A percentile compares a stretch with the other conserved stretches of the same genome.
phyloP scores from a whole-genome alignment of 1,140 invertebrate genomes.

The Drosophila busckii region DNA sequence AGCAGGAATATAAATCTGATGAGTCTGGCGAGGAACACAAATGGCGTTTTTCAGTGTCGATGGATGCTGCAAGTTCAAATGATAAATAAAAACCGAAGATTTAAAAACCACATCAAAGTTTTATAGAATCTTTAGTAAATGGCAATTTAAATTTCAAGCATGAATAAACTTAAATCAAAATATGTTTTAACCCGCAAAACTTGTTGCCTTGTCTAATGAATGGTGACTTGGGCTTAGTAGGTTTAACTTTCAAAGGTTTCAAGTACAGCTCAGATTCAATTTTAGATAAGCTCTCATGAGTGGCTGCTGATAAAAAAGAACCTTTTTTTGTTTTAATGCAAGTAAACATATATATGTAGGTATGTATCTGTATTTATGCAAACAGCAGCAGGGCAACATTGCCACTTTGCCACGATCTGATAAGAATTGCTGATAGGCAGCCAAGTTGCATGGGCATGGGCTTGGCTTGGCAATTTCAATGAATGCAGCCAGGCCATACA shows the following conservation, averaged over 20 bases:
- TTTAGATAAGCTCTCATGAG: slow-evolving; percentile 59
- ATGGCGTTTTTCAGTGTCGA: no score
- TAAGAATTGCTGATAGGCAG: slow-evolving; percentile 51
- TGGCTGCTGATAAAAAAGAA: slow-evolving; percentile 55
- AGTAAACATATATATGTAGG: slow-evolving; percentile 1
- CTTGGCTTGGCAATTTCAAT: slow-evolving; percentile 20
- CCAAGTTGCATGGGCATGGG: slow-evolving; percentile 1
- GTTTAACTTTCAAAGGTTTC: slow-evolving; percentile 37
- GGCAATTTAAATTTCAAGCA: no score
- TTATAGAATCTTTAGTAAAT: no score
- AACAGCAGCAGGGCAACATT: slow-evolving; percentile 36
- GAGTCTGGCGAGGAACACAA: no score
- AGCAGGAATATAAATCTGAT: no score
- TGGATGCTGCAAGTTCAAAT: no score
- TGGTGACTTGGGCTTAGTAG: neutral
- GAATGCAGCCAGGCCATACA: slow-evolving; percentile 11
- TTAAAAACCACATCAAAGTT: no score
- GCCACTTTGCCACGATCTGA: slow-evolving; percentile 37
- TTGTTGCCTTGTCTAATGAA: no score
- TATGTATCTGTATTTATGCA: slow-evolving; percentile 3
- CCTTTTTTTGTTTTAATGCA: slow-evolving; percentile 46
- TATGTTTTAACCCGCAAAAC: no score
- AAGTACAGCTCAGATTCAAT: slow-evolving; percentile 65
- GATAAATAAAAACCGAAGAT: no score
- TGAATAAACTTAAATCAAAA: no score